Evolutionary conservation across 2,888 invertebrate species (phyloP).

Genomic region (Amiota minor): DNA sequence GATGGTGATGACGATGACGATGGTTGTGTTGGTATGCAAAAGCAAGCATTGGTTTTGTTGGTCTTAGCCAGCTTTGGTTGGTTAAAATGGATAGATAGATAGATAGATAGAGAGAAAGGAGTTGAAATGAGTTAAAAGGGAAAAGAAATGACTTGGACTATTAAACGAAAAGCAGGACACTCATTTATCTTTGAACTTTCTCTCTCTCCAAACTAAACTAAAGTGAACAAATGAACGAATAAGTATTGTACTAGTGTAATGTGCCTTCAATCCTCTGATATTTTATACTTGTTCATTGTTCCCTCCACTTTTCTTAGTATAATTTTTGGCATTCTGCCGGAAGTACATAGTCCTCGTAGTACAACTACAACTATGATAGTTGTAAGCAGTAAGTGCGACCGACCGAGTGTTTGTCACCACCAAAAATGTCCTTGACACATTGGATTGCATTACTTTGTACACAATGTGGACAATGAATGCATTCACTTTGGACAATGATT

Average conservation of each 20-base stretch:
- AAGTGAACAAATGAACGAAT: too few relatives aligned
- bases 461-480: background rate
- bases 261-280: too few relatives aligned
- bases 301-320: background rate
- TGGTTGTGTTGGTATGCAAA: too few relatives aligned
- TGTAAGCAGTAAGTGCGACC: background rate
- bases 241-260: too few relatives aligned
- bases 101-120: background rate
- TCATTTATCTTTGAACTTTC: constrained; percentile 49
- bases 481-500: background rate
- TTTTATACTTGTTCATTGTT: too few relatives aligned
- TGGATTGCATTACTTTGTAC: constrained; percentile 5
- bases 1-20: too few relatives aligned
- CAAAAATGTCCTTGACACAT: constrained; percentile 26
- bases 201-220: background rate
- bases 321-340: constrained; percentile 31
- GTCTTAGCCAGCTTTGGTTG: too few relatives aligned
- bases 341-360: constrained; percentile 10
- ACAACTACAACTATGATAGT: background rate
- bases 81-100: background rate
- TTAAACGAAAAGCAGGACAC: constrained; percentile 2
- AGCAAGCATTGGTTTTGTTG: too few relatives aligned
- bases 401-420: background rate
- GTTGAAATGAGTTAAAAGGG: background rate
- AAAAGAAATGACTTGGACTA: background rate